phyloP scores from a whole-genome alignment of 2,797 vertebrate genomes.

The Euthynnus affinis region DNA sequence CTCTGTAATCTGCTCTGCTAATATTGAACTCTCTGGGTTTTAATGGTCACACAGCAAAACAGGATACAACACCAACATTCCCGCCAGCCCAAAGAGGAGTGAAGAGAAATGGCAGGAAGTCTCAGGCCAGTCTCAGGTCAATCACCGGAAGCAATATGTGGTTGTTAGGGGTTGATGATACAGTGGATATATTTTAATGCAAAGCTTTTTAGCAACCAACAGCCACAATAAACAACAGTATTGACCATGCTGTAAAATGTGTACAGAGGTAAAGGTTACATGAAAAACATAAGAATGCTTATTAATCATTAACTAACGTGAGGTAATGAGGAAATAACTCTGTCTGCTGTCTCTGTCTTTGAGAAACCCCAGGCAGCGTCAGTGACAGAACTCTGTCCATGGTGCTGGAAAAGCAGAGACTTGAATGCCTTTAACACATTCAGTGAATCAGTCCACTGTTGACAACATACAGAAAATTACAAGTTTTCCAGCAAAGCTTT shows the following conservation, averaged over 20 bases:
- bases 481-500: background rate
- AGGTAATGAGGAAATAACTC: background rate
- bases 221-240: background rate
- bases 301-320: constrained; percentile 41
- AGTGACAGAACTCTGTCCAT: constrained; percentile 76
- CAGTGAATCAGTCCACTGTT: background rate
- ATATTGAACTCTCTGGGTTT: background rate
- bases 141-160: constrained; percentile 41
- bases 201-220: constrained; percentile 9
- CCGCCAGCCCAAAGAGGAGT: background rate
- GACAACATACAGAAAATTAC: background rate
- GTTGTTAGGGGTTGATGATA: constrained; percentile 37
- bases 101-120: constrained; percentile 40
- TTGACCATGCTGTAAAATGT: constrained; percentile 6
- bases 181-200: constrained; percentile 37
- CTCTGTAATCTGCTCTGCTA: too few relatives aligned
- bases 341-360: constrained; percentile 2
- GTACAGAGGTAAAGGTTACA: constrained; percentile 12
- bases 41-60: constrained; percentile 46
- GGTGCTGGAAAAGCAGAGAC: constrained; percentile 73
- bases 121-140: constrained; percentile 32
- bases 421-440: too few relatives aligned
- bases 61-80: constrained; percentile 61
- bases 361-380: background rate
- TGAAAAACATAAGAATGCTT: background rate